Evolutionary conservation across 2,113 vertebrate genomes (phyloP).

Genomic region (Brachypteracias leptosomus): DNA sequence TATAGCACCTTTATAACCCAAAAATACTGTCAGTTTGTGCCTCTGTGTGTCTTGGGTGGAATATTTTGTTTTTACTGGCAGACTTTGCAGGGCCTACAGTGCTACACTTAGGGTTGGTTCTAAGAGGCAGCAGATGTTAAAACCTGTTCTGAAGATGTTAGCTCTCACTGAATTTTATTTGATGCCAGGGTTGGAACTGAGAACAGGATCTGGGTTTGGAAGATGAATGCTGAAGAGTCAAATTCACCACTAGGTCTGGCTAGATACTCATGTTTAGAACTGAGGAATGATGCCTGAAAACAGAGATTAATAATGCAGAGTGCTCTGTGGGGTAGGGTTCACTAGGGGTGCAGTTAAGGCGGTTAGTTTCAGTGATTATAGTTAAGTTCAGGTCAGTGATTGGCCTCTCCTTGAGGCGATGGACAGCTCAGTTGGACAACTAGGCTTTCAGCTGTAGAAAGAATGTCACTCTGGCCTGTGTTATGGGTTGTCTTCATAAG

Average conservation of each 20-base stretch:
- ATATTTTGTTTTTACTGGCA: not conserved
- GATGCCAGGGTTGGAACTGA: not conserved
- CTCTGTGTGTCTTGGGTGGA: not conserved
- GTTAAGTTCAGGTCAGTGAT: not conserved
- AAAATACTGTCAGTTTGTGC: not conserved
- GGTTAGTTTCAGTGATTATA: not conserved
- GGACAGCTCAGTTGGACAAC: not conserved
- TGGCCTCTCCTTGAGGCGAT: not conserved
- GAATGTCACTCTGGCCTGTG: fast-evolving
- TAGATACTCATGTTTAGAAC: not conserved
- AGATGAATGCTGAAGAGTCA: not conserved
- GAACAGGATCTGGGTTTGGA: not conserved
- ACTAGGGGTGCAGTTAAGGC: not conserved
- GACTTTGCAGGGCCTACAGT: not conserved
- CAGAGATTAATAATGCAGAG: not conserved
- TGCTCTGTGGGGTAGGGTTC: not conserved
- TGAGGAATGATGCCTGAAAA: not conserved
- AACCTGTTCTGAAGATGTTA: not conserved
- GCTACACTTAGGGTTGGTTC: not conserved
- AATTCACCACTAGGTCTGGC: not conserved
- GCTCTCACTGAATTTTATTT: not conserved
- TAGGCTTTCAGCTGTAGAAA: not conserved
- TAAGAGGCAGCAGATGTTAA: not conserved
- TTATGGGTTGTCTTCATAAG: not conserved
- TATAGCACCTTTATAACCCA: not conserved